A percentile compares a stretch with the other conserved stretches of the same genome.
These are phyloP conservation scores for Synanthedon vespiformis DNA, from an alignment of 2,888 invertebrate species.

Conservation along the genomic window DNA sequence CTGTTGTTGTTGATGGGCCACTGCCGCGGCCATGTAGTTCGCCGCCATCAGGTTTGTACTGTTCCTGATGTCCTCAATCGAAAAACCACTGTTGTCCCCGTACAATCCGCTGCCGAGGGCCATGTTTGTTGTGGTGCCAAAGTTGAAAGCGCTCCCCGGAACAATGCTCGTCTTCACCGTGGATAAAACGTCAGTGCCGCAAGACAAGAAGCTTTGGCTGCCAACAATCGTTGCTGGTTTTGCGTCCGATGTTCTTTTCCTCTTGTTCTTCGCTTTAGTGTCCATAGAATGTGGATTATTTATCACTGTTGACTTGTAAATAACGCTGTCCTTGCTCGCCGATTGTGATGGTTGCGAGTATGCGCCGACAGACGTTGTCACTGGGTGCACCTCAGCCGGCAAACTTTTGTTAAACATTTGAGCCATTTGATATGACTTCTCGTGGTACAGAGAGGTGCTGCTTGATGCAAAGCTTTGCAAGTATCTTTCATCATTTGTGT, in stretches of 20 bases:
- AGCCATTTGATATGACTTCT: conserved; percentile 71
- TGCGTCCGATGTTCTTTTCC: conserved; percentile 42
- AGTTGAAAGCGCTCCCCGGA: conserved; percentile 87
- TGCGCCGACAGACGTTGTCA: conserved; percentile 36
- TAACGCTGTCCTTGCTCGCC: conserved; percentile 41
- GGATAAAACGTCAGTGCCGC: conserved; percentile 56
- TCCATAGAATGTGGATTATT: conserved; percentile 28
- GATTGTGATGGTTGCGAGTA: conserved; percentile 43
- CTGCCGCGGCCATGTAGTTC: conserved; percentile 53
- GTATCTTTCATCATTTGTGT: conserved; percentile 68
- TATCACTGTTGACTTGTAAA: conserved; percentile 38
- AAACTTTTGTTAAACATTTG: conserved; percentile 70
- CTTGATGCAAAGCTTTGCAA: conserved; percentile 50
- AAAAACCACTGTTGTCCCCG: conserved; percentile 74
- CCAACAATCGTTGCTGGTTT: conserved; percentile 36
- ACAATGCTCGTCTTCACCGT: conserved; percentile 73
- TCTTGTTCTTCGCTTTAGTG: conserved; percentile 39
- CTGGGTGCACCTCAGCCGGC: conserved; percentile 41
- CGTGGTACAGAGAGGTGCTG: conserved; percentile 63
- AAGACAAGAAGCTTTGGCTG: conserved; percentile 70
- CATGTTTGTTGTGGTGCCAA: conserved; percentile 77
- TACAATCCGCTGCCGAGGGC: conserved; percentile 69
- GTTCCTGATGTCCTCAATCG: conserved; percentile 75
- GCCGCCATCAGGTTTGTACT: conserved; percentile 71
- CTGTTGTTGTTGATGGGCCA: conserved; percentile 58